Base-by-base conservation (phyloP, 2,797 vertebrate species). In the Garrulus glandarius region DNA sequence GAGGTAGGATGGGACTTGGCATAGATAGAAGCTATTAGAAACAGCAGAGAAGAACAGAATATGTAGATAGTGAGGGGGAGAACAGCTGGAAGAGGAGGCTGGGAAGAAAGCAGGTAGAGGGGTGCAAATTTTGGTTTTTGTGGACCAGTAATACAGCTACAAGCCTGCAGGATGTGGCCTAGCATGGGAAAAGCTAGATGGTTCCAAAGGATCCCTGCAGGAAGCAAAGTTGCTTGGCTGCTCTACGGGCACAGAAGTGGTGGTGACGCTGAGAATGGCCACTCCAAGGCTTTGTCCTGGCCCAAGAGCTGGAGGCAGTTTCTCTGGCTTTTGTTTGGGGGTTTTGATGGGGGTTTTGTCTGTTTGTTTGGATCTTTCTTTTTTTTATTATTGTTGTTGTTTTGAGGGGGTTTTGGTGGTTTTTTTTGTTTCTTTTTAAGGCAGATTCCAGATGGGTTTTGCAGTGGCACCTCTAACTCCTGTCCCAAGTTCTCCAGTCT, bases 1-100 rank as follows among this genome's bases (percentile, higher is more conserved):
- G 55, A 92, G 87, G 87, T 43, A 79, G 61, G 67, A 86, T 46
- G 82, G 65, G 63, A 81, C 52, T 56, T 90, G 92, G 87, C 72
- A 52, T 14, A 87, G 82, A 80, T 1, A 64, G 78, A 83, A 75
- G 87, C 39, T 47, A 70, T 68, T 74, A 84, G 63, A 71, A 93
- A 78, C 55, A 81, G 65, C 32, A 50, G 44, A 83, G 84, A 53
- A 76, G 63, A 96, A 88, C 37, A 37, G 7, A 84, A 91, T 47
- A 55, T 70, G 67, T 41, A 72, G 76, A 71, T 14, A 71, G 53
- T 4, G 37, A 85, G 76, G 65, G 56, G 50, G 36, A 80, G 43
- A 91, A 83, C 50, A 92, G 61, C 68, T 89, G 71, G 87, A 89
- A 41, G 64, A 89, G 56, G n/a, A 84, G 59, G 41, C 9, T 60